phyloP scores from a whole-genome alignment of 1,140 invertebrate species.

The Magallana ariakensis region DNA sequence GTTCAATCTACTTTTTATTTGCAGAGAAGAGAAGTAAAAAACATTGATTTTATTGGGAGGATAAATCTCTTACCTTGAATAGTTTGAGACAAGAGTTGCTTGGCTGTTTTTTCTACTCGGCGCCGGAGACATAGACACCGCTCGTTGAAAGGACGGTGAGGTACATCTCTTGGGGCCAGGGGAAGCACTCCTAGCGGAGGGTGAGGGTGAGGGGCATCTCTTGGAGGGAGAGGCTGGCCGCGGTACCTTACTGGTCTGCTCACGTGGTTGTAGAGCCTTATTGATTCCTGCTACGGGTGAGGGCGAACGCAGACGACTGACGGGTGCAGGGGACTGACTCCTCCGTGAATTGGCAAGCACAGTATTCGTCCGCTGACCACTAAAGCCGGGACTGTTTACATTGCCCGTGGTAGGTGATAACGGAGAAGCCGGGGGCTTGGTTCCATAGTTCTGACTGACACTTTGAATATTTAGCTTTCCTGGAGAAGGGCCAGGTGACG shows the following conservation, averaged over 20 bases:
- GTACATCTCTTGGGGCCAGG: conserved; percentile 44
- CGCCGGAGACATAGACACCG: conserved; percentile 52
- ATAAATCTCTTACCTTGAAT: conserved; percentile 19
- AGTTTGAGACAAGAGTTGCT: conserved; percentile 20
- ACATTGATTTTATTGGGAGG: neutral
- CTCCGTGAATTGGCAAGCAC: conserved; percentile 38
- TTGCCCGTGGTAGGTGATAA: conserved; percentile 18
- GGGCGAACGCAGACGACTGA: conserved; percentile 48
- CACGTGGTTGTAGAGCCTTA: conserved; percentile 42
- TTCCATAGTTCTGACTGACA: conserved; percentile 37
- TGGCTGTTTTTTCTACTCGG: conserved; percentile 47
- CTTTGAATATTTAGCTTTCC: conserved; percentile 59
- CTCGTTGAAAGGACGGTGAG: conserved; percentile 55
- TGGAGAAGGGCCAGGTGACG: conserved; percentile 62
- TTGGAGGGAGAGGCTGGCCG: conserved; percentile 51
- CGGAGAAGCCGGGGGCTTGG: neutral
- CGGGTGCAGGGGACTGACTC: conserved; percentile 52
- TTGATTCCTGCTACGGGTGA: conserved; percentile 52
- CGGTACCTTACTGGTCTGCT: conserved; percentile 4
- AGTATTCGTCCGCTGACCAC: conserved; percentile 37
- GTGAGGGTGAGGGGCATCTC: conserved; percentile 58
- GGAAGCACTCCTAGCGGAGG: conserved; percentile 9
- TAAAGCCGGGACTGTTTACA: conserved; percentile 16
- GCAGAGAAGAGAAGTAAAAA: neutral
- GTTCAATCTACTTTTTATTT: conserved; percentile 10